A percentile compares a stretch with the other conserved stretches of the same genome.
Conservation (phyloP, 2,113 vertebrate species). For the Rhinolophus sinicus region DNA sequence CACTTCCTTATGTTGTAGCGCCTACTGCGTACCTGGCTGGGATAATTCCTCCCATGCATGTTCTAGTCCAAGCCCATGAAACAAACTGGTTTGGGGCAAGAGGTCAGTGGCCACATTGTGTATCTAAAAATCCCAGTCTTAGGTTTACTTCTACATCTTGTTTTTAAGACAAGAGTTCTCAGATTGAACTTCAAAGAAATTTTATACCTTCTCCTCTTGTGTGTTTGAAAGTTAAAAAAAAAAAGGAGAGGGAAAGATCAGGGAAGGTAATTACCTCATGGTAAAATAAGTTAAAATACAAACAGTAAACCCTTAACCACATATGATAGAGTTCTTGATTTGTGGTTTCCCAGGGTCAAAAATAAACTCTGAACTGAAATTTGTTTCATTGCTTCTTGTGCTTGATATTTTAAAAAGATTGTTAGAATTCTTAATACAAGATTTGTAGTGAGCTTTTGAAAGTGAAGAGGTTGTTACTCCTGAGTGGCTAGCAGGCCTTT, state of each 20-base stretch:
- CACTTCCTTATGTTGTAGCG: background rate
- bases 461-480: background rate
- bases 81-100: background rate
- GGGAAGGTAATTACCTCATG: background rate
- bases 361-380: background rate
- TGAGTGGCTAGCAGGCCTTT: background rate
- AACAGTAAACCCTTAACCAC: background rate
- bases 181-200: constrained; percentile 15
- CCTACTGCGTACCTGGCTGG: background rate
- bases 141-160: background rate
- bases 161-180: background rate
- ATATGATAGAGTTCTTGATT: background rate
- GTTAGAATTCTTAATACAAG: background rate
- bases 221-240: background rate
- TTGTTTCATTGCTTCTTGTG: background rate
- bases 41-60: background rate
- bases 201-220: background rate
- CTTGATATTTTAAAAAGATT: background rate
- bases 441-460: background rate
- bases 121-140: background rate
- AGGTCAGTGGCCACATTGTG: background rate
- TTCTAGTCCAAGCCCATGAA: background rate
- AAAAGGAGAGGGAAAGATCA: background rate
- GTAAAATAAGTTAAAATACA: background rate
- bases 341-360: background rate